Conservation (phyloP, 1,140 invertebrate genomes). For the Atopsyche davidsoni region DNA sequence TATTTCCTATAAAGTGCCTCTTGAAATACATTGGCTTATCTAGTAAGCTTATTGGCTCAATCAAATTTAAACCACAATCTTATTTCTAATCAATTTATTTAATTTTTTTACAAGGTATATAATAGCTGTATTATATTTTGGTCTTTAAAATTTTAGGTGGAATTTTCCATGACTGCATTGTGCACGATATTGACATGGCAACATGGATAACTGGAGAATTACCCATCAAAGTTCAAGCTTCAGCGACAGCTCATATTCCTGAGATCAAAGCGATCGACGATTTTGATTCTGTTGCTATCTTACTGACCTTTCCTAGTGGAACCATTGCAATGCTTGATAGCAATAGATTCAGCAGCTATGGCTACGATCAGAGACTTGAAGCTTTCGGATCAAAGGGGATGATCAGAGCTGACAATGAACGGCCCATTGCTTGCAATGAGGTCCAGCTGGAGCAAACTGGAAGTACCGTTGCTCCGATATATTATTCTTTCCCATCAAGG, state of each 20-base stretch:
- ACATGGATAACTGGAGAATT: constrained; percentile 58
- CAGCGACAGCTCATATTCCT: constrained; percentile 50
- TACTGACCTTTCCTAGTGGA: constrained; percentile 58
- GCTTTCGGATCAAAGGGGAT: constrained; percentile 57
- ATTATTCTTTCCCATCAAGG: constrained; percentile 58
- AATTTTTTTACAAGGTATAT: no score
- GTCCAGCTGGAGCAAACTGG: constrained; percentile 41
- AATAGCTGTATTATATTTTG: no score
- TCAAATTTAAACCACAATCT: no score
- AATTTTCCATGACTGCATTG: constrained; percentile 67
- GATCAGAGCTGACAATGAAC: constrained; percentile 53
- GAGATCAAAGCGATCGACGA: constrained; percentile 57
- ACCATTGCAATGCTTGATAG: constrained; percentile 59
- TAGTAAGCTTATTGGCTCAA: no score
- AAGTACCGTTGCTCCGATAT: constrained; percentile 49
- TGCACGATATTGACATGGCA: constrained; percentile 64
- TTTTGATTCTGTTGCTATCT: constrained; percentile 58
- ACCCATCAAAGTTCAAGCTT: constrained; percentile 51
- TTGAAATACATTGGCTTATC: no score
- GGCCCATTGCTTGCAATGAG: constrained; percentile 46
- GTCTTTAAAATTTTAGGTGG: constrained; percentile 54
- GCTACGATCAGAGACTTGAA: constrained; percentile 67
- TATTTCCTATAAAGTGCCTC: no score
- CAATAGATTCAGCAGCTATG: constrained; percentile 56
- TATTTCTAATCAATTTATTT: no score